Percentiles rank a stretch among this genome's conserved stretches.
Conservation (phyloP, 2,797 vertebrate species). For the Diceros bicornis region DNA sequence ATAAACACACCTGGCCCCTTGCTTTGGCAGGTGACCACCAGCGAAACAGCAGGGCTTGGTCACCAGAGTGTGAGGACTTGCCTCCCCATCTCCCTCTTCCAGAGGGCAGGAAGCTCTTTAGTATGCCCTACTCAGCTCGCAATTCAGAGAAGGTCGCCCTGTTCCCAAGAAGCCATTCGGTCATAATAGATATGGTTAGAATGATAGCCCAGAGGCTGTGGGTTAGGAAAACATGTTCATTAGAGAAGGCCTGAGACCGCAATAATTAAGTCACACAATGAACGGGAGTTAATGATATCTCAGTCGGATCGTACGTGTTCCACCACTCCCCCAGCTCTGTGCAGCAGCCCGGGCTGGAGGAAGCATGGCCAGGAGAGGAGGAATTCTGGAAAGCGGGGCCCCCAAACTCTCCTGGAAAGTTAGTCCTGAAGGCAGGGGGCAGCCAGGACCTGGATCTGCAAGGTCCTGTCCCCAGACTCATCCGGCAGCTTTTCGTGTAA, state of each 20-base stretch:
- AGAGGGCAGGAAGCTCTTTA: conserved; percentile 73
- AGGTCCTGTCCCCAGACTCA: not conserved
- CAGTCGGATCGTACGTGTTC: conserved; percentile 39
- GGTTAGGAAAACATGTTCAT: conserved; percentile 87
- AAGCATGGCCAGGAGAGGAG: not conserved
- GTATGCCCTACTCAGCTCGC: conserved; percentile 71
- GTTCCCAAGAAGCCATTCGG: conserved; percentile 85
- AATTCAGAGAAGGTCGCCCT: conserved; percentile 79
- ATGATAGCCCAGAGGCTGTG: conserved; percentile 79
- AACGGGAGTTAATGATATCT: conserved; percentile 82
- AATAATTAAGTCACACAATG: conserved; percentile 86
- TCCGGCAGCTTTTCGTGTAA: not conserved
- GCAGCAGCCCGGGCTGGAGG: conserved; percentile 17
- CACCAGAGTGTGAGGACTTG: conserved; percentile 49
- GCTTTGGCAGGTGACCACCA: conserved; percentile 42
- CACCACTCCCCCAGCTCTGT: not conserved
- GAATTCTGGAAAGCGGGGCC: not conserved
- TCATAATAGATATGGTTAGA: conserved; percentile 84
- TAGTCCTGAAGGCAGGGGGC: not conserved
- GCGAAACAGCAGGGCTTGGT: not conserved
- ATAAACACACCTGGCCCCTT: not conserved
- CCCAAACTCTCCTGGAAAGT: not conserved
- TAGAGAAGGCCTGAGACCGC: conserved; percentile 71
- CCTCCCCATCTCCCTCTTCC: not conserved
- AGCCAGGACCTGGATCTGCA: not conserved